Evolutionary conservation across 2,888 invertebrate species (phyloP).

Genomic region (Leptinotarsa rubiginosa): DNA sequence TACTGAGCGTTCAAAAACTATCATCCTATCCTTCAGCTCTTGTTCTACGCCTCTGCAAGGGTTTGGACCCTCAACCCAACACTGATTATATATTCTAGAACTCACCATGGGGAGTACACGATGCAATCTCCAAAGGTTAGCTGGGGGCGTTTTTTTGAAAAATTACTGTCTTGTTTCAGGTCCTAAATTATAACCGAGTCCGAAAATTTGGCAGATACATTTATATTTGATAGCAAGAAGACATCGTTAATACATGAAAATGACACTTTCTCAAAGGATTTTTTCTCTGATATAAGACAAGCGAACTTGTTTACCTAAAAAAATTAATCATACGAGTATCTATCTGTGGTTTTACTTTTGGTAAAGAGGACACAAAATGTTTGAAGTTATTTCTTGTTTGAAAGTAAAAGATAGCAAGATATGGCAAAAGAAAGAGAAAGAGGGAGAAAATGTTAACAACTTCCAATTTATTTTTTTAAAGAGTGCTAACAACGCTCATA

Average conservation of each 20-base stretch:
- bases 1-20: too few relatives aligned
- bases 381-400: too few relatives aligned
- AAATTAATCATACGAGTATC: too few relatives aligned
- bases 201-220: background rate
- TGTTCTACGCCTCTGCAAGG: slow-evolving; percentile 8
- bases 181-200: background rate
- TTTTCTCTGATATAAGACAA: background rate
- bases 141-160: background rate
- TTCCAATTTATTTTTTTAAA: too few relatives aligned
- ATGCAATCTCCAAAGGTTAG: background rate
- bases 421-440: too few relatives aligned
- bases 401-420: too few relatives aligned
- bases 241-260: background rate
- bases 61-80: slow-evolving; percentile 1
- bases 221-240: background rate
- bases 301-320: background rate
- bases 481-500: too few relatives aligned
- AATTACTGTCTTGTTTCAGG: background rate
- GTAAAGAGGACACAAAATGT: too few relatives aligned
- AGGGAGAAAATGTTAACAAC: too few relatives aligned
- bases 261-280: background rate
- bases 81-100: slow-evolving; percentile 8
- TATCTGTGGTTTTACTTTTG: too few relatives aligned
- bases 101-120: slow-evolving; percentile 7
- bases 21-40: background rate